These are phyloP conservation scores for Sialia sialis DNA, from an alignment of 2,113 vertebrate species.

Conservation along the genomic window DNA sequence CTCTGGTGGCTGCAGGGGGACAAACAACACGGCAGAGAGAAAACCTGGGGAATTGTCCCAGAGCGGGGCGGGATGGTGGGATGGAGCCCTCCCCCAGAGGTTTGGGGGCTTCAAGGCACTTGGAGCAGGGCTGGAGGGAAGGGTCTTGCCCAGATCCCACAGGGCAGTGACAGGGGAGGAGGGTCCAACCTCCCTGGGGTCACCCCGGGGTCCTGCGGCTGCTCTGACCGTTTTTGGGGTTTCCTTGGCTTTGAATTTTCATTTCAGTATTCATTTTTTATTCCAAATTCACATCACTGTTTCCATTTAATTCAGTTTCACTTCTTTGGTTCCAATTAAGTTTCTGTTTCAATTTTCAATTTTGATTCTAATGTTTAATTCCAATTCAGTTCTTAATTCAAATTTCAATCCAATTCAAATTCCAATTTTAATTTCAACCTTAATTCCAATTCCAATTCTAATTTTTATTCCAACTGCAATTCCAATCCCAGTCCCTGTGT, in stretches of 20 bases:
- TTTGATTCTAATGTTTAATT: neutral
- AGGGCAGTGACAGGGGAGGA: neutral
- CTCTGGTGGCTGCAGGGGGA: neutral
- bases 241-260: neutral
- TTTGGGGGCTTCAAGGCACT: neutral
- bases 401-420: neutral
- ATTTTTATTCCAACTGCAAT: neutral
- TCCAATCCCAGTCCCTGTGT: neutral
- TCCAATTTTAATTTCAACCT: neutral
- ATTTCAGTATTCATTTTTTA: neutral
- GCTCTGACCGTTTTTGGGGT: neutral
- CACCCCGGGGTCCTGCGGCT: neutral
- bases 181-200: neutral
- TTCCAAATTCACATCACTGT: neutral
- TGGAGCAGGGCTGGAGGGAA: neutral
- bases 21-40: neutral
- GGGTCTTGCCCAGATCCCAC: neutral
- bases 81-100: neutral
- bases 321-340: neutral
- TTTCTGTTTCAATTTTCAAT: neutral
- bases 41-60: neutral
- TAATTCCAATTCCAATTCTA: neutral
- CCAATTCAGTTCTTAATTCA: neutral
- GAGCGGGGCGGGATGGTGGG: neutral
- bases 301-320: neutral